Evolutionary conservation across 1,140 invertebrate species (phyloP), one percentile per base, ranked within the genome.

Genomic region (Lucilia sericata): DNA sequence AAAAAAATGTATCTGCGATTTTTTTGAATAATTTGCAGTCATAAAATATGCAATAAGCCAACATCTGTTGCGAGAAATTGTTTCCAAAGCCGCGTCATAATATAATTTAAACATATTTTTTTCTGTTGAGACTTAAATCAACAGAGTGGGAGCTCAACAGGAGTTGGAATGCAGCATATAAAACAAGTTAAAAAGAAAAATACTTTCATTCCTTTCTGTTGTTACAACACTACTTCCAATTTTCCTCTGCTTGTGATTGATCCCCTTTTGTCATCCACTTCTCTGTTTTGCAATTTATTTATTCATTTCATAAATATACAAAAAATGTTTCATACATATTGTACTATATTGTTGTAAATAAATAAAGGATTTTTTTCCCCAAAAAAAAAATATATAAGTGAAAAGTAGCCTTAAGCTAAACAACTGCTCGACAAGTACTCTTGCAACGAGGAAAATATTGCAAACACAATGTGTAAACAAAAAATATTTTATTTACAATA

Each of bases 41-140:
- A 90, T 90, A 90, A 90, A 90, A 90, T 90, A 90, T 90, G 88
- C 89, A 90, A 90, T 90, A 90, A 90, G 89, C 88, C 89, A 90
- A 90, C 89, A 90, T 88, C 88, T 90, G 89, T 90, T 90, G 88
- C 86, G 86, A 80, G 76, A 90, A 90, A 90, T 90, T 90, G 89
- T 90, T 90, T 90, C 90, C 88, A 89, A 90, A 90, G 89, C 89
- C 89, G 88, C 89, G 89, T 88, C 89, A 89, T 89, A 88, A 89
- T 88, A 90, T 89, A 90, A 90, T 90, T 90, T 90, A 90, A 90
- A 88, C 78, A 83, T 25, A 55, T 19, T 30, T 82, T 65, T 49
- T n/a, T n/a, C n/a, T 42, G 34, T 30, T 60, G 83, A 5, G 51
- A 51, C 51, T 21, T 51, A 8, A 42, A 42, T 7, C 25, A n/a